Evolutionary conservation across 2,797 vertebrate genomes (phyloP), one percentile per base, ranked within the genome.

Genomic region (Acanthopagrus latus): DNA sequence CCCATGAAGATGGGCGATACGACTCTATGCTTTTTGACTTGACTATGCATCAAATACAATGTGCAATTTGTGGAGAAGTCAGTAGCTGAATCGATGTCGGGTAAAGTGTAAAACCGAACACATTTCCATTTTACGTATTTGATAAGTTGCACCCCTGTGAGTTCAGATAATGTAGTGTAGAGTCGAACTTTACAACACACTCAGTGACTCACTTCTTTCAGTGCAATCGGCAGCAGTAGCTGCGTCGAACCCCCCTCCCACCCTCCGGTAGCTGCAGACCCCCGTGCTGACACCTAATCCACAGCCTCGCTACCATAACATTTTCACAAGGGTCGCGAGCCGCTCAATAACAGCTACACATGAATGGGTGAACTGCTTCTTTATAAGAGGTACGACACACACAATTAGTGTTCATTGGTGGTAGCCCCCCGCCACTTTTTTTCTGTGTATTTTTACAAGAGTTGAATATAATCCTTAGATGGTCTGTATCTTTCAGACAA

Each of bases 261-360:
- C 56, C 62, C 72, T 38, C 76, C 58, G 27, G 64, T 76, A 70
- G 77, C 75, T 48, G 74, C 46, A 62, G 64, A 75, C 84, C 84
- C 68, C 73, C 74, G 21, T 46, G 67, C 91, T 55, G 90, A 94
- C 92, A 93, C 90, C 91, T 90, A 92, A 95, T 93, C 92, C 90
- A 76, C 81, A 85, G 68, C 80, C 81, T 71, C 64, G 73, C 92
- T 94, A 92, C 84, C 92, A 93, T 92, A 94, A 95, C 93, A 94
- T 94, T 95, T 95, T 94, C 91, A 91, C 88, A 93, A 90, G 91
- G 90, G 89, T 89, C 87, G 69, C 85, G 81, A 82, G 84, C 90
- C 50, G 64, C 81, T 65, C 81, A 90, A 92, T 90, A 93, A 90
- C 91, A 93, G 85, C 88, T 88, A 88, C 74, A 88, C 82, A 88